Conservation (phyloP, 2,888 invertebrate species). For the Volucella bombylans region DNA sequence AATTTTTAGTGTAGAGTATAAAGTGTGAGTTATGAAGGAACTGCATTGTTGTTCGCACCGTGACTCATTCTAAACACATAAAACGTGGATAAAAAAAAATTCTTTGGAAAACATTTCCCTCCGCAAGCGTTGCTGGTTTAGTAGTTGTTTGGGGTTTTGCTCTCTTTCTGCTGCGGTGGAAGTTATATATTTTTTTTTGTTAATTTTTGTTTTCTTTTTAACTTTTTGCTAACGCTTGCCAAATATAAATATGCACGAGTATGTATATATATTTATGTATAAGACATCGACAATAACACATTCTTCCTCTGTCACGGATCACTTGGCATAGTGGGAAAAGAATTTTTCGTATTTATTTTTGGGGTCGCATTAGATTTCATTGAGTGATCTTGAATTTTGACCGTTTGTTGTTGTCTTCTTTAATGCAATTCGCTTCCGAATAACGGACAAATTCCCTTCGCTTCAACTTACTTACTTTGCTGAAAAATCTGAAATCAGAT, state of each 20-base stretch:
- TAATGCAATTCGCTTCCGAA: constrained; percentile 60
- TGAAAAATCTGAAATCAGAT: not conserved
- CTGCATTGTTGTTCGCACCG: constrained; percentile 42
- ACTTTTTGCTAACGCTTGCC: constrained; percentile 59
- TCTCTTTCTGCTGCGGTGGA: constrained; percentile 27
- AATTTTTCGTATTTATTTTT: constrained; percentile 68
- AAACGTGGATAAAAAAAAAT: constrained; percentile 23
- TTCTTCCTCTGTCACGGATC: constrained; percentile 62
- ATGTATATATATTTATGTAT: not conserved
- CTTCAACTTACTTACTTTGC: not conserved
- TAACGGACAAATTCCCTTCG: constrained; percentile 9
- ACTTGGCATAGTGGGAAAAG: constrained; percentile 68
- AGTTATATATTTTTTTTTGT: not conserved
- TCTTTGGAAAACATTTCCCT: constrained; percentile 37
- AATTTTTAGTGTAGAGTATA: not conserved
- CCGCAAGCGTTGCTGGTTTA: constrained; percentile 4
- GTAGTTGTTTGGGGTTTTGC: constrained; percentile 25
- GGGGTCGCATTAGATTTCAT: constrained; percentile 72
- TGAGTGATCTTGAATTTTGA: constrained; percentile 71
- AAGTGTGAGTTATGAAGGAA: constrained; percentile 45
- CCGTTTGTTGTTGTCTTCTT: constrained; percentile 39
- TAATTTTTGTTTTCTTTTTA: constrained; percentile 1
- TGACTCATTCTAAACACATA: constrained; percentile 42
- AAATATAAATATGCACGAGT: constrained; percentile 8
- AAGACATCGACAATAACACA: constrained; percentile 16